Percentiles rank a stretch among this genome's conserved stretches.
Conservation (phyloP, 2,113 vertebrate genomes). For the Pangasianodon gigas region DNA sequence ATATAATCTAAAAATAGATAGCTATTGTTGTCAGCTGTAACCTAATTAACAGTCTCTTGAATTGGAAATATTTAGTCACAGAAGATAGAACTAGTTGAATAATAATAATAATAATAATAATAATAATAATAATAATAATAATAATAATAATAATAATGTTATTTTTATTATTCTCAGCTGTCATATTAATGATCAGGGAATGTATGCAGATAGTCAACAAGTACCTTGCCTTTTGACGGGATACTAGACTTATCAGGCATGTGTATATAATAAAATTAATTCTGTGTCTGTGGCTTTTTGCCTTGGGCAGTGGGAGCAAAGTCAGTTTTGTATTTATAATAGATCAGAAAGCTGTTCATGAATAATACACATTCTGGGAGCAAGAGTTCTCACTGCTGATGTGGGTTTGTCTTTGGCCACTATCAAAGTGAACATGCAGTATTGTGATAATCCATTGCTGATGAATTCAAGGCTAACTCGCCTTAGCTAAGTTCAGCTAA, state of each 20-base stretch:
- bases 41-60: neutral
- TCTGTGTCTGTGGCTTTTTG: conserved; percentile 92
- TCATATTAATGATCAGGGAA: conserved; percentile 65
- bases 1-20: neutral
- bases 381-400: conserved; percentile 80
- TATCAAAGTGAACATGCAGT: conserved; percentile 99
- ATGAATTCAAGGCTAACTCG: conserved; percentile 99
- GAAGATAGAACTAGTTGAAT: neutral
- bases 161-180: conserved; percentile 47
- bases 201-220: conserved; percentile 56
- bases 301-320: conserved; percentile 89
- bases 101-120: neutral
- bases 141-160: conserved; percentile 70
- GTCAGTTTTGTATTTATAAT: conserved; percentile 99
- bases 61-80: neutral
- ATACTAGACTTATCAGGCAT: conserved; percentile 98
- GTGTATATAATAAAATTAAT: conserved; percentile 99
- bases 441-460: conserved; percentile 99
- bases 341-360: conserved; percentile 99
- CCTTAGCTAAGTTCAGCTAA: conserved; percentile 98
- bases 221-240: conserved; percentile 89
- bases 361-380: conserved; percentile 98
- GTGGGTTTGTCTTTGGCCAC: conserved; percentile 99
- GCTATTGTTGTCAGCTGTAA: neutral
- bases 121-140: conserved; percentile 63